Conservation (phyloP, 2,888 invertebrate species). For the Aelia acuminata region DNA sequence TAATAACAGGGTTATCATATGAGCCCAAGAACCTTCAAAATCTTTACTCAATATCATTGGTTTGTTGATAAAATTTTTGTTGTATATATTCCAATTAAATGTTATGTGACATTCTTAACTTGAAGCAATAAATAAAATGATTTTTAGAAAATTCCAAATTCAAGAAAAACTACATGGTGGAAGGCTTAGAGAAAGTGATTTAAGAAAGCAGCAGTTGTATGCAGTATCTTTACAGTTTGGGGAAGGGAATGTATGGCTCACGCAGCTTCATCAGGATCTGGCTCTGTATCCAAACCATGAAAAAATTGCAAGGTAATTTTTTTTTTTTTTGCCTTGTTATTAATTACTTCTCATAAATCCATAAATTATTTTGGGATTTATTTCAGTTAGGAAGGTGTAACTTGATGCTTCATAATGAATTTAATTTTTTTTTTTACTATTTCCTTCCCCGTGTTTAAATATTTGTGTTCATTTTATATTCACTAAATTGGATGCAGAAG, state of each 20-base stretch:
- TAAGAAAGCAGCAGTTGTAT: conserved; percentile 63
- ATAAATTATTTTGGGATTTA: too few relatives aligned
- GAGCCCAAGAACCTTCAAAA: too few relatives aligned
- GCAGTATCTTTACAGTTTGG: conserved; percentile 62
- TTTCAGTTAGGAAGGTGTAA: too few relatives aligned
- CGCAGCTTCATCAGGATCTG: conserved; percentile 61
- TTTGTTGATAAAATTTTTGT: background rate
- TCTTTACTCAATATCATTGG: background rate
- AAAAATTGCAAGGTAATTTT: conserved; percentile 61
- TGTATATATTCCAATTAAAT: background rate
- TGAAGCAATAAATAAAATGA: background rate
- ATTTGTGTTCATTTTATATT: too few relatives aligned
- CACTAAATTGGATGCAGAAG: too few relatives aligned
- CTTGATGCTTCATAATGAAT: too few relatives aligned
- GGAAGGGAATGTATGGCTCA: conserved; percentile 62
- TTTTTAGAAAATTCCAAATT: conserved; percentile 62
- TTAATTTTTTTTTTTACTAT: too few relatives aligned
- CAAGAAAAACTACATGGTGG: conserved; percentile 62
- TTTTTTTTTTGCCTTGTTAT: background rate
- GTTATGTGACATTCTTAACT: background rate
- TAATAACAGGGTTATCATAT: too few relatives aligned
- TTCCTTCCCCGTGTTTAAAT: too few relatives aligned
- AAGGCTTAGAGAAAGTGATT: conserved; percentile 62
- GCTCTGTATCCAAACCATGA: conserved; percentile 62
- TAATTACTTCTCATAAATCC: too few relatives aligned